Evolutionary conservation across 2,797 vertebrate species (phyloP).

Genomic region (Sciurus carolinensis): DNA sequence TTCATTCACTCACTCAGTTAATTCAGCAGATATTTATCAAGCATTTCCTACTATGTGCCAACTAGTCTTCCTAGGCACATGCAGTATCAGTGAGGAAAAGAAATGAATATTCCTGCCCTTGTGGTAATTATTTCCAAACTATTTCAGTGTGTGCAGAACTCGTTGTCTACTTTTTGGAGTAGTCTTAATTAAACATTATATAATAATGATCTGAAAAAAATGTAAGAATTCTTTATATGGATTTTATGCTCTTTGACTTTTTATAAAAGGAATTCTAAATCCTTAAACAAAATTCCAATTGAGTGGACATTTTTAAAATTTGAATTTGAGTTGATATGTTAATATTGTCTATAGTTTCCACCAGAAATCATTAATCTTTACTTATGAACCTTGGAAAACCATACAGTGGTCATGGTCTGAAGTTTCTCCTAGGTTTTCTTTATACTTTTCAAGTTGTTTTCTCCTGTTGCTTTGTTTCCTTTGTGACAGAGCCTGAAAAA

Average conservation of each 20-base stretch:
- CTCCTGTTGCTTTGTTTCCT: slow-evolving; percentile 69
- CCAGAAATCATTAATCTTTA: slow-evolving; percentile 60
- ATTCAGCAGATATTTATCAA: background rate
- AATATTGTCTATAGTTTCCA: slow-evolving; percentile 31
- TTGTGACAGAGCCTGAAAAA: slow-evolving; percentile 66
- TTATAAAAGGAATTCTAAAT: slow-evolving; percentile 65
- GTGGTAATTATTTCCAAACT: slow-evolving; percentile 35
- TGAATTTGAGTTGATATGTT: slow-evolving; percentile 68
- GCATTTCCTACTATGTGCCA: background rate
- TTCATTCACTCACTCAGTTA: background rate
- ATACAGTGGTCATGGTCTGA: slow-evolving; percentile 11
- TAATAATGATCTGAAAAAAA: slow-evolving; percentile 28
- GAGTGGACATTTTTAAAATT: slow-evolving; percentile 41
- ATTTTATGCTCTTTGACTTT: slow-evolving; percentile 59
- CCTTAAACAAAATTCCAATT: slow-evolving; percentile 46
- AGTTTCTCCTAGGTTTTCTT: slow-evolving; percentile 69
- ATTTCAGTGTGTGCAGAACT: background rate
- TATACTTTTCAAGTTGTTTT: slow-evolving; percentile 71
- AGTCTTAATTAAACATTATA: slow-evolving; percentile 32
- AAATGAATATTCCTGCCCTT: background rate
- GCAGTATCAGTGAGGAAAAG: background rate
- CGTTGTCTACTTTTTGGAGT: slow-evolving; percentile 21
- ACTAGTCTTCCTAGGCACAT: background rate
- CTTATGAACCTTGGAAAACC: slow-evolving; percentile 61
- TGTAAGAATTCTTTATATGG: background rate